Evolutionary conservation across 2,797 vertebrate genomes (phyloP).

Genomic region (Sus cebifrons): DNA sequence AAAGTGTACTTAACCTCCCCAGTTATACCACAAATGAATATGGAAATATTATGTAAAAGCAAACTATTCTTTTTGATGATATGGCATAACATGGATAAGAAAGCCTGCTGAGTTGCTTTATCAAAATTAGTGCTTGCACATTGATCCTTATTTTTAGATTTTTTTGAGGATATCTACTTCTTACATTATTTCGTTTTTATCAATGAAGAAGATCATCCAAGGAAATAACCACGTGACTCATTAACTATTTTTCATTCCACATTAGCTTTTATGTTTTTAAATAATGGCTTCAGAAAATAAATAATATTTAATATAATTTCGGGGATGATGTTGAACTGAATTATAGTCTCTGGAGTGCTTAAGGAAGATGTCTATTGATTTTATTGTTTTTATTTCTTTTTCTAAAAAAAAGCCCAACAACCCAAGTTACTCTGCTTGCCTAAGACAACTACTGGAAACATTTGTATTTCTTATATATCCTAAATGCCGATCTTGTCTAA

Average conservation of each 20-base stretch:
- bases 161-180: not conserved
- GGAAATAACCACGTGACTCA: slow-evolving; percentile 12
- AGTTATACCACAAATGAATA: not conserved
- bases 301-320: slow-evolving; percentile 55
- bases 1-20: slow-evolving; percentile 29
- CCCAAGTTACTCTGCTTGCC: slow-evolving; percentile 75
- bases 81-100: not conserved
- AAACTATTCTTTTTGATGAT: not conserved
- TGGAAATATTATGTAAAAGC: not conserved
- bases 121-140: slow-evolving; percentile 3
- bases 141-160: slow-evolving; percentile 22
- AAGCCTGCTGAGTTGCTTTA: not conserved
- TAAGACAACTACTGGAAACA: slow-evolving; percentile 79
- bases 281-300: slow-evolving; percentile 77
- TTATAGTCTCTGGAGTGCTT: slow-evolving; percentile 70
- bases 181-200: slow-evolving; percentile 37
- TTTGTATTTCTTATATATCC: slow-evolving; percentile 86
- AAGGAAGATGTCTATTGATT: not conserved
- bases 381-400: slow-evolving; percentile 72
- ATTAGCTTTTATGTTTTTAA: slow-evolving; percentile 10
- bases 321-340: not conserved
- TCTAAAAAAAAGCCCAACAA: slow-evolving; percentile 65
- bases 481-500: slow-evolving; percentile 88
- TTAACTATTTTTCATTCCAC: slow-evolving; percentile 49
- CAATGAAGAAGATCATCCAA: slow-evolving; percentile 23